A percentile compares a stretch with the other conserved stretches of the same genome.
phyloP scores from a whole-genome alignment of 2,113 vertebrate genomes.

The Cephalopterus ornatus region DNA sequence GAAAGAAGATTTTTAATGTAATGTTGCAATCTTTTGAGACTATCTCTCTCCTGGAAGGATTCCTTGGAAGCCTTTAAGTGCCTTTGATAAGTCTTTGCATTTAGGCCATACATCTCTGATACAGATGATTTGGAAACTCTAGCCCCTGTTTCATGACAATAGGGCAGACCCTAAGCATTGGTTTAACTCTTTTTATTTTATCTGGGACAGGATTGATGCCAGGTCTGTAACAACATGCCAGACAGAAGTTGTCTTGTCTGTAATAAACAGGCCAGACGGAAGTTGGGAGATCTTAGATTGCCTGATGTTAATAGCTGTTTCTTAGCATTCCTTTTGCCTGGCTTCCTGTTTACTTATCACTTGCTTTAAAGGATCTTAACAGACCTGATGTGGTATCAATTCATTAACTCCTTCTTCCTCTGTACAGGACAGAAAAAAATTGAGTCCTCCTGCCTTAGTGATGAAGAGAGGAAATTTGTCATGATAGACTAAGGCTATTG shows the following conservation, averaged over 20 bases:
- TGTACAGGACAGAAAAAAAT: background rate
- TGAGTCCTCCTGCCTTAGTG: background rate
- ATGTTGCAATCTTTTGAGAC: background rate
- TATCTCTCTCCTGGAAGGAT: background rate
- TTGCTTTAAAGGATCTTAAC: background rate
- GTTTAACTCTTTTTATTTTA: background rate
- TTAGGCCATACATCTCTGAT: background rate
- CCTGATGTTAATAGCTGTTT: background rate
- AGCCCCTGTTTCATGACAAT: background rate
- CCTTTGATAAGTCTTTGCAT: background rate
- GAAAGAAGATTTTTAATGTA: background rate
- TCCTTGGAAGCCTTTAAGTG: background rate
- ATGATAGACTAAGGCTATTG: background rate
- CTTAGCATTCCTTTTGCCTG: background rate
- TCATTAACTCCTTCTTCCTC: background rate
- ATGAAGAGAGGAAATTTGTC: background rate
- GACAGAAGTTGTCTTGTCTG: background rate
- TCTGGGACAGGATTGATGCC: background rate
- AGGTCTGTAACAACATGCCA: background rate
- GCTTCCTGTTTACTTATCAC: background rate
- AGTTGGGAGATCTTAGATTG: background rate
- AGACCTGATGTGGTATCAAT: background rate
- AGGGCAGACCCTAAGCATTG: background rate
- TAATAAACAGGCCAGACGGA: background rate
- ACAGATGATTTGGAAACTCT: background rate